Percentiles rank a stretch among this genome's conserved stretches.
phyloP scores from a whole-genome alignment of 2,797 vertebrate species.

The Acropternis orthonyx region DNA sequence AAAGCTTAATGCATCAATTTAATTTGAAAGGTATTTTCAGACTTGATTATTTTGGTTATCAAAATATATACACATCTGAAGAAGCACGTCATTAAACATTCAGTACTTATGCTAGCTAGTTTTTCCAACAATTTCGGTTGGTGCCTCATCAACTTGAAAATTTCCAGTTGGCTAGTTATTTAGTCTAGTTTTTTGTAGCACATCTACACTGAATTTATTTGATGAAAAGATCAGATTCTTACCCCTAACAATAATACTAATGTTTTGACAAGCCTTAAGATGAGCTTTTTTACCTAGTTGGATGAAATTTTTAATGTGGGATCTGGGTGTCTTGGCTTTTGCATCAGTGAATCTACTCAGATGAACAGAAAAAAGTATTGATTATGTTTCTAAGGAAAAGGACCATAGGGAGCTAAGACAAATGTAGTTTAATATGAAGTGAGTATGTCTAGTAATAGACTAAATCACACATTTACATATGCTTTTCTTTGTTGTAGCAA shows the following conservation, averaged over 20 bases:
- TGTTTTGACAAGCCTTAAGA: background rate
- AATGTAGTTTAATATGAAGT: background rate
- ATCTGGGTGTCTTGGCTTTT: background rate
- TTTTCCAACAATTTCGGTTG: background rate
- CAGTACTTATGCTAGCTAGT: background rate
- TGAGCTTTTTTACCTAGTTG: background rate
- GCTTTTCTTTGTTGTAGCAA: background rate
- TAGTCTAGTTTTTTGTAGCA: background rate
- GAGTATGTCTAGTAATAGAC: background rate
- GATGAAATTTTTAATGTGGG: background rate
- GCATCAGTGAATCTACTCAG: background rate
- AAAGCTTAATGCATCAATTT: background rate
- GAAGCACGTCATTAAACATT: background rate
- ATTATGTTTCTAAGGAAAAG: background rate
- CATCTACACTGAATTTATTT: background rate
- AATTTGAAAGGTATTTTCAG: background rate
- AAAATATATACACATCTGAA: background rate
- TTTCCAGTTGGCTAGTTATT: background rate
- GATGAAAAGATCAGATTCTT: background rate
- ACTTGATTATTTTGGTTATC: background rate
- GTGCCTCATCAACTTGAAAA: background rate
- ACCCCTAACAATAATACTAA: background rate
- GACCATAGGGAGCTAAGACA: background rate
- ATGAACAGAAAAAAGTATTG: background rate
- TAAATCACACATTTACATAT: background rate